Evolutionary conservation across 1,140 invertebrate genomes (phyloP), one percentile per base, ranked within the genome.

Genomic region (Stenopsyche tienmushanensis): DNA sequence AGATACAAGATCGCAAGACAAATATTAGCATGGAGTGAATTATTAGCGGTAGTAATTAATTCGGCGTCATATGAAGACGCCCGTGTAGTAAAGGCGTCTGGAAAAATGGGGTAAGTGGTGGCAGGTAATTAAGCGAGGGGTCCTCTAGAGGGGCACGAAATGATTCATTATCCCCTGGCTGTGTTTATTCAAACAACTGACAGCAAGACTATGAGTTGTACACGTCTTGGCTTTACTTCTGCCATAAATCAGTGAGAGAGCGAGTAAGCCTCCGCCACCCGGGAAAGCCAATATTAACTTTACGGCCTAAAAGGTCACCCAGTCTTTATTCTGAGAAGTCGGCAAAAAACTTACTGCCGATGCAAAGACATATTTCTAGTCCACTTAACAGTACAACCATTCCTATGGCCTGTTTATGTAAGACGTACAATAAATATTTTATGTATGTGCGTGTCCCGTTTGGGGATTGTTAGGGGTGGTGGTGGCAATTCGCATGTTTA

Each of bases 301-400:
- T 47, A 9, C 3, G 8, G 18, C n/a, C 44, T 5, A 7, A 13
- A 15, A 34, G 44, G 10, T 20, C 10, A 15, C 10, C 17, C 17
- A 8, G 10, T n/a, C n/a, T n/a, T n/a, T n/a, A n/a, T n/a, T n/a
- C n/a, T n/a, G n/a, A n/a, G n/a, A n/a, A n/a, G n/a, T 41, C 13
- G 15, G 29, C 53, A 20, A n/a, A 41, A 57, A 57, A 26, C n/a
- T 21, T 26, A 41, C n/a, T 57, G 53, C 53, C 41, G 53, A 57
- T 57, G 13, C 34, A 8, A 20, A 21, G 17, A 42, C 26, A 20
- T 34, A 7, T 15, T 3, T 21, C 7, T 21, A 3, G 24, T 25
- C 23, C 53, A 3, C 53, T 57, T 20, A 17, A 39, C 26, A 25
- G 15, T 57, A 49, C 41, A 42, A 17, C 9, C 18, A 17, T n/a